These are phyloP conservation scores for Diplosoma virens DNA, from an alignment of 23 tunicate species.

Conservation along the genomic window DNA sequence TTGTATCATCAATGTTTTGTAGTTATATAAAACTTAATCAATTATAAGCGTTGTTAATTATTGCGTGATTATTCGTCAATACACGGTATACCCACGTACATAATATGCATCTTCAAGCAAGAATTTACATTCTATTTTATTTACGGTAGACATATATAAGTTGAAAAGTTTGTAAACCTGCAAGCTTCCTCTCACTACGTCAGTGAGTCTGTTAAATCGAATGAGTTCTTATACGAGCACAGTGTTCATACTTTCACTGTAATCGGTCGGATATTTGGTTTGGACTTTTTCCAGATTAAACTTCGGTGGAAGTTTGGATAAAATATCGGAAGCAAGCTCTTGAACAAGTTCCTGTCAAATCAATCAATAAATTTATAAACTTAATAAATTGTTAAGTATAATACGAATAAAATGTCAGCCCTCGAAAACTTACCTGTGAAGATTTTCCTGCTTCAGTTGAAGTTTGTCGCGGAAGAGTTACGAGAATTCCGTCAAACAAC, in stretches of 20 bases:
- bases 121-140: too few species aligned
- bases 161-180: too few species aligned
- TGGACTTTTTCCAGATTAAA: slow-evolving; percentile 78
- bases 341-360: slow-evolving; percentile 55
- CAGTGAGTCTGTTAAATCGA: slow-evolving; percentile 70
- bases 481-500: slow-evolving; percentile 81
- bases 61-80: too few species aligned
- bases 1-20: too few species aligned
- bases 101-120: too few species aligned
- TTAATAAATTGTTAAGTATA: too few species aligned
- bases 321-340: slow-evolving; percentile 77
- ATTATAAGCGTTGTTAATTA: too few species aligned
- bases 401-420: too few species aligned
- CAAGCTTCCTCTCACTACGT: slow-evolving; percentile 56
- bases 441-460: slow-evolving; percentile 28
- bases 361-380: too few species aligned
- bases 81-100: too few species aligned
- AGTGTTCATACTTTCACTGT: slow-evolving; percentile 89
- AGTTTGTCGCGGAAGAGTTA: slow-evolving; percentile 70
- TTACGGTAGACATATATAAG: too few species aligned
- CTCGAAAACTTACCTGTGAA: slow-evolving; percentile 46
- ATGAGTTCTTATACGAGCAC: slow-evolving; percentile 80
- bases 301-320: slow-evolving; percentile 59
- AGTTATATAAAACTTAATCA: too few species aligned
- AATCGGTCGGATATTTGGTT: slow-evolving; percentile 80